Percentiles rank a stretch among this genome's conserved stretches.
Evolutionary conservation across 2,888 invertebrate species (phyloP).

Genomic region (Protonemura montana): DNA sequence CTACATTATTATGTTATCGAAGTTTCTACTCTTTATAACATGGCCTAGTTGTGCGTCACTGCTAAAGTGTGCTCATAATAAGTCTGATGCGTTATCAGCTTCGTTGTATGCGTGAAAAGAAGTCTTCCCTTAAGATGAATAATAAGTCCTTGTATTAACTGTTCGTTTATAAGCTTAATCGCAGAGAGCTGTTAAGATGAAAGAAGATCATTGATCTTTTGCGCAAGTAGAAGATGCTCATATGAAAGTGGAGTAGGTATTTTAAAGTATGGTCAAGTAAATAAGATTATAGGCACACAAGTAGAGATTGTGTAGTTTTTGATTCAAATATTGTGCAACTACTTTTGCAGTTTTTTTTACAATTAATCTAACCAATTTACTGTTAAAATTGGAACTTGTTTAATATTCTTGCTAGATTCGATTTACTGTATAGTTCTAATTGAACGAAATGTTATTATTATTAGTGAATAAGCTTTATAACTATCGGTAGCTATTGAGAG

Average conservation of each 20-base stretch:
- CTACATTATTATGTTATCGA: neutral
- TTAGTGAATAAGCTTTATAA: neutral
- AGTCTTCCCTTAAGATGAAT: neutral
- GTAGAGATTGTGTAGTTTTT: slow-evolving; percentile 44
- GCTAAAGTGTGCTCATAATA: slow-evolving; percentile 14
- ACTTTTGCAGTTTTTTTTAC: neutral
- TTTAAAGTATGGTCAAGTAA: neutral
- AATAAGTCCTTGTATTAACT: neutral
- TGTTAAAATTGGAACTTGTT: neutral
- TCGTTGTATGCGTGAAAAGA: neutral
- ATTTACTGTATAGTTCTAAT: neutral
- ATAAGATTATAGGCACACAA: slow-evolving; percentile 43
- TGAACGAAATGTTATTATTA: neutral
- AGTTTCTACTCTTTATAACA: slow-evolving; percentile 15
- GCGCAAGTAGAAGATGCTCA: neutral
- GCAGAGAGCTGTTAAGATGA: neutral
- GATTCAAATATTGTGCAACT: slow-evolving; percentile 12
- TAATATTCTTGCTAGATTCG: neutral
- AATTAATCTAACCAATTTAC: neutral
- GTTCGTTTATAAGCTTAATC: neutral
- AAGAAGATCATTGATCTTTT: neutral
- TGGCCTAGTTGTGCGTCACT: slow-evolving; percentile 15
- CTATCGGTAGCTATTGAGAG: neutral
- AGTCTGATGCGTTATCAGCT: neutral
- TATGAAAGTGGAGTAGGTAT: neutral